A percentile compares a stretch with the other conserved stretches of the same genome.
phyloP scores from a whole-genome alignment of 2,113 vertebrate species.

The Gymnorhina tibicen region DNA sequence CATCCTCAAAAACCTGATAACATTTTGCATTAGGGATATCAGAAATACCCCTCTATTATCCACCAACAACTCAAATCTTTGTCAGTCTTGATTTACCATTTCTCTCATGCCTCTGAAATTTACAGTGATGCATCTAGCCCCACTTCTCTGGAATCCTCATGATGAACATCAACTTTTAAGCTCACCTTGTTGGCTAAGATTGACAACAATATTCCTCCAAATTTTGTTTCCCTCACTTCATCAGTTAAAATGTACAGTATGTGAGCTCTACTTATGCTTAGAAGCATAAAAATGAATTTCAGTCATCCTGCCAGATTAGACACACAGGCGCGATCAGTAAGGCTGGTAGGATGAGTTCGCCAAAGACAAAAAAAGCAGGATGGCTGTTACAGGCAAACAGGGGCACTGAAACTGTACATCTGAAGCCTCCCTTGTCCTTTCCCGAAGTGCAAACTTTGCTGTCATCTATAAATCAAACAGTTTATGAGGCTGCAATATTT shows the following conservation, averaged over 20 bases:
- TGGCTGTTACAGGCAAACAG: not conserved
- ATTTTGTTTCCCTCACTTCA: not conserved
- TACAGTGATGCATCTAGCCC: not conserved
- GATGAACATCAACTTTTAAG: not conserved
- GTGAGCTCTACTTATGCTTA: not conserved
- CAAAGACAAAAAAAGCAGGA: not conserved
- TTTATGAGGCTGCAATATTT: conserved; percentile 85
- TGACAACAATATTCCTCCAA: not conserved
- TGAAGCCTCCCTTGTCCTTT: conserved; percentile 45
- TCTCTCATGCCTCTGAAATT: not conserved
- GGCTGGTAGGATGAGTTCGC: not conserved
- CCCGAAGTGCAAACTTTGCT: conserved; percentile 70
- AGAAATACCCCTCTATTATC: conserved; percentile 8
- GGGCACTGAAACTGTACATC: not conserved
- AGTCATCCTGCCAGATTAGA: not conserved
- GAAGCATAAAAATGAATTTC: not conserved
- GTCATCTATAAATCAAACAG: conserved; percentile 83
- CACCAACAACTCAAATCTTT: not conserved
- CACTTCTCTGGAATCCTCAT: not conserved
- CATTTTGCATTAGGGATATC: not conserved
- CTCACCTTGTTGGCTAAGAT: not conserved
- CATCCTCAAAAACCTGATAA: conserved; percentile 15
- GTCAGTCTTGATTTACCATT: not conserved
- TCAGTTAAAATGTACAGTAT: not conserved
- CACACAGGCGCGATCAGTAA: not conserved